Percentiles rank a stretch among this genome's conserved stretches.
Evolutionary conservation across 2,113 vertebrate species (phyloP).

Genomic region (Myrmecobius fasciatus): DNA sequence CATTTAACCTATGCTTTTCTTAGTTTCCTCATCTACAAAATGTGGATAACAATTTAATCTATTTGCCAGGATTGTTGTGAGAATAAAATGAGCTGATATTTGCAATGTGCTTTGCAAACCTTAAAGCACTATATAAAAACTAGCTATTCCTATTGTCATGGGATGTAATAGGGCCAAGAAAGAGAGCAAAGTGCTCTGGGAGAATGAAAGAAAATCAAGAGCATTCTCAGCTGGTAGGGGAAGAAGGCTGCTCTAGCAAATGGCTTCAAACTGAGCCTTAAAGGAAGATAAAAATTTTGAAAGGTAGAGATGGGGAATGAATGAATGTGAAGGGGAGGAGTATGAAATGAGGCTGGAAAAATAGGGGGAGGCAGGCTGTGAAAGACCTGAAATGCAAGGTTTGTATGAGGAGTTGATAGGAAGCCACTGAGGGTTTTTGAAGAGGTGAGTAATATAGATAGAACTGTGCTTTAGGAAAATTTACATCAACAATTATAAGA

Average conservation of each 20-base stretch:
- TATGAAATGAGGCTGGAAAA: neutral
- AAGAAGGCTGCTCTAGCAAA: neutral
- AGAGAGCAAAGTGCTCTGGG: neutral
- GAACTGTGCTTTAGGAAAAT: neutral
- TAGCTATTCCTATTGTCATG: neutral
- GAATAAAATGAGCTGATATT: neutral
- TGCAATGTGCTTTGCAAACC: neutral
- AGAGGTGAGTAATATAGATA: neutral
- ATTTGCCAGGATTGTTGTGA: neutral
- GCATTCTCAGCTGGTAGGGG: neutral
- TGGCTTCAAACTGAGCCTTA: neutral
- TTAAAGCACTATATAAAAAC: neutral
- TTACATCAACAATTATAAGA: neutral
- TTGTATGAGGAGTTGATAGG: neutral
- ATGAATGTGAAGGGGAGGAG: neutral
- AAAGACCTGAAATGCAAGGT: neutral
- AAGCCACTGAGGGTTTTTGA: neutral
- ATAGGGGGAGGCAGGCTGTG: neutral
- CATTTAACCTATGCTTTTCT: neutral
- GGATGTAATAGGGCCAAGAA: neutral
- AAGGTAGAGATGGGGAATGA: neutral
- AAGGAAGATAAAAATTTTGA: neutral
- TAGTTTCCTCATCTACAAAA: neutral
- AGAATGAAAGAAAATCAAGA: neutral
- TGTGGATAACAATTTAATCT: neutral